Percentiles rank a stretch among this genome's conserved stretches.
These are phyloP conservation scores for Lethenteron camtschaticum DNA, from an alignment of 2,113 vertebrate genomes.

Conservation along the genomic window DNA sequence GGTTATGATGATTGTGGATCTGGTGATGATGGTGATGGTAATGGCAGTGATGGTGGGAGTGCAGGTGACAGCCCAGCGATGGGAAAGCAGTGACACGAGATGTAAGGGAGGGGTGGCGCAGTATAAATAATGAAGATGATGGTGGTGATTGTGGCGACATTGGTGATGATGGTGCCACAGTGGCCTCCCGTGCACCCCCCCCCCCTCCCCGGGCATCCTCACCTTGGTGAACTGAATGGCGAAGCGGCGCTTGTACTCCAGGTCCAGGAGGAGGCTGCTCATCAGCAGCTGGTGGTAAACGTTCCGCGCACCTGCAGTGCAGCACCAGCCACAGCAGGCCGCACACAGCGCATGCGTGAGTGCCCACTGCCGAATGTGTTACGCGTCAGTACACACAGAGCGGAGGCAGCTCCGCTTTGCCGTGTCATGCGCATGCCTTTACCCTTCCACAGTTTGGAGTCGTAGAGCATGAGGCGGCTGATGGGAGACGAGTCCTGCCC, in stretches of 20 bases:
- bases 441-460: slow-evolving; percentile 99
- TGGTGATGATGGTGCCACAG: too few species aligned
- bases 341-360: neutral
- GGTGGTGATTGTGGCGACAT: too few species aligned
- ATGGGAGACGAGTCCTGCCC: slow-evolving; percentile 70
- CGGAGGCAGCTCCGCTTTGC: too few species aligned
- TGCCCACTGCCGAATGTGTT: neutral
- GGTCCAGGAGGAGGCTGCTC: slow-evolving; percentile 95
- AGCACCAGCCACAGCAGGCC: neutral
- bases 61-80: too few species aligned
- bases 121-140: too few species aligned
- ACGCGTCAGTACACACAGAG: neutral
- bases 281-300: slow-evolving; percentile 91
- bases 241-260: slow-evolving; percentile 85
- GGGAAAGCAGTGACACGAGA: too few species aligned
- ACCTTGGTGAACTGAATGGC: slow-evolving; percentile 84
- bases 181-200: too few species aligned
- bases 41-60: too few species aligned
- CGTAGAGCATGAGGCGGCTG: slow-evolving; percentile 69
- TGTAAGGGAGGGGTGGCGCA: too few species aligned
- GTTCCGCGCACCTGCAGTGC: slow-evolving; percentile 54
- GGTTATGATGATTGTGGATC: too few species aligned
- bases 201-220: slow-evolving; percentile 17
- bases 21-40: too few species aligned
- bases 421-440: slow-evolving; percentile 1